Conservation (phyloP, 30 jellyfish, hydroid and myxozoan genomes). For the Cassiopea xamachana region DNA sequence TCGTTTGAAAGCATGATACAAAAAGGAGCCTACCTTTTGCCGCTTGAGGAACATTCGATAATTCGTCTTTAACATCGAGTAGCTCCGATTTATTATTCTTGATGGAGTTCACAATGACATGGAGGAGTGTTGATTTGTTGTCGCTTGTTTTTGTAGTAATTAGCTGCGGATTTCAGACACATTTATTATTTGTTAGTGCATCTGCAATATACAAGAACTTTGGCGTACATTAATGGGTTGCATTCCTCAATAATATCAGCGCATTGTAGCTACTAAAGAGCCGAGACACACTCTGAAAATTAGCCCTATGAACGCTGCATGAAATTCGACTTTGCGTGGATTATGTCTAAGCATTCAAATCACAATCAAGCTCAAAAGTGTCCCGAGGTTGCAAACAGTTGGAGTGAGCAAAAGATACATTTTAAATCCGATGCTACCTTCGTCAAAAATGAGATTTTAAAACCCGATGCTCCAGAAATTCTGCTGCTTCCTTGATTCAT, state of each 20-base stretch:
- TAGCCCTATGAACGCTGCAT: no score
- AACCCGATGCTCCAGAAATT: conserved; percentile 89
- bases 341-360: not conserved
- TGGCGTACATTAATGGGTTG: no score
- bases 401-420: not conserved
- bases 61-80: conserved; percentile 80
- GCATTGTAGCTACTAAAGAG: no score
- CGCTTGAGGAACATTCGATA: conserved; percentile 80
- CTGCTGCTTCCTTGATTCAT: conserved; percentile 81
- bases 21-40: conserved; percentile 78
- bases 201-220: no score
- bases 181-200: not conserved
- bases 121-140: conserved; percentile 90
- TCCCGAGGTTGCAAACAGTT: not conserved
- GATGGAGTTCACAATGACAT: conserved; percentile 79
- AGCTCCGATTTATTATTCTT: conserved; percentile 75
- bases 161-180: conserved; percentile 38
- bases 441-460: conserved; percentile 77
- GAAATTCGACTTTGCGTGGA: no score
- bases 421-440: conserved; percentile 54
- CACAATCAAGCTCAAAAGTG: not conserved
- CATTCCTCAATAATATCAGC: no score
- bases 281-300: no score
- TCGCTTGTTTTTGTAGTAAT: conserved; percentile 88
- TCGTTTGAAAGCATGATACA: no score